Conservation (phyloP, 2,888 invertebrate species). For the Epinotia brunnichana region DNA sequence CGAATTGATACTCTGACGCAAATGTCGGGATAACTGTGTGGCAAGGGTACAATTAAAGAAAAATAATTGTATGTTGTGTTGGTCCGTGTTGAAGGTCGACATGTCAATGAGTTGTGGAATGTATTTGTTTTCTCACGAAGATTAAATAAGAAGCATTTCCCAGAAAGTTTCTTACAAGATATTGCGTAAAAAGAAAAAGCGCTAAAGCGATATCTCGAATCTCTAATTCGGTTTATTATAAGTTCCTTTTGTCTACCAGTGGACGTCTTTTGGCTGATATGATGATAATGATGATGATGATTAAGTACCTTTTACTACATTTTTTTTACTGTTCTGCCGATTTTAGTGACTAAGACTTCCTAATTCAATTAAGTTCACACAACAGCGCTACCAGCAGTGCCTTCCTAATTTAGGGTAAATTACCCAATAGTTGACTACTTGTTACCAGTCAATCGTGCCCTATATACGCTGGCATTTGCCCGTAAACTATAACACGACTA, state of each 20-base stretch:
- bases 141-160: conserved; percentile 2
- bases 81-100: conserved; percentile 15
- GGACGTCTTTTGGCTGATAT: too few species aligned
- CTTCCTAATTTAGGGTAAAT: conserved; percentile 47
- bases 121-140: conserved; percentile 10
- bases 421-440: conserved; percentile 49
- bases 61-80: conserved; percentile 11
- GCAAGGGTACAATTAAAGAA: conserved; percentile 17
- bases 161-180: not conserved
- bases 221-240: too few species aligned
- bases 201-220: not conserved
- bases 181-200: not conserved
- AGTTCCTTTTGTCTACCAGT: too few species aligned
- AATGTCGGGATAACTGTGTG: not conserved
- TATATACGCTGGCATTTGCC: conserved; percentile 40
- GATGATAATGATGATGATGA: too few species aligned
- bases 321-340: too few species aligned
- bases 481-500: conserved; percentile 30
- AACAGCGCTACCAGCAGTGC: not conserved
- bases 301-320: too few species aligned
- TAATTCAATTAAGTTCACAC: not conserved
- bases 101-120: conserved; percentile 6
- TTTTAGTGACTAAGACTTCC: not conserved
- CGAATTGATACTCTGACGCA: not conserved
- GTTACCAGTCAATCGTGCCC: conserved; percentile 46